A percentile compares a stretch with the other conserved stretches of the same genome.
Evolutionary conservation across 2,113 vertebrate genomes (phyloP).

Genomic region (Piprites chloris): DNA sequence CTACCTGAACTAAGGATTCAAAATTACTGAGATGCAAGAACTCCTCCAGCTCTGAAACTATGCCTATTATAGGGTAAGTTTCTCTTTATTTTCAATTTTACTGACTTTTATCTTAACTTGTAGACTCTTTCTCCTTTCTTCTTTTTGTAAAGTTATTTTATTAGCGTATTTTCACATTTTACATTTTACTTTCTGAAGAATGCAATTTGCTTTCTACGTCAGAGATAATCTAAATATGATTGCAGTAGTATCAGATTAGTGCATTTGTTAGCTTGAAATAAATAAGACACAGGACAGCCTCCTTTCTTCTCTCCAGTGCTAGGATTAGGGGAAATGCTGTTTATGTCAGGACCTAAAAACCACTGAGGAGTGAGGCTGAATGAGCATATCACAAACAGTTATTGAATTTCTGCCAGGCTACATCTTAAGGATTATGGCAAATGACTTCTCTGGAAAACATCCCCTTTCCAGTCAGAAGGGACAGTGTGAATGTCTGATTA

Average conservation of each 20-base stretch:
- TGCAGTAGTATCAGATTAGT: conserved; percentile 24
- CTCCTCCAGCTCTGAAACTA: conserved; percentile 49
- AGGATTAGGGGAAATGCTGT: conserved; percentile 58
- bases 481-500: conserved; percentile 64
- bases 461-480: conserved; percentile 55
- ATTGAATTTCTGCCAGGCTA: conserved; percentile 77
- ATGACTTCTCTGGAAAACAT: conserved; percentile 70
- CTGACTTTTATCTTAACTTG: background rate
- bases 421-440: conserved; percentile 67
- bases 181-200: conserved; percentile 53
- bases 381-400: conserved; percentile 70
- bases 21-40: conserved; percentile 45
- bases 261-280: conserved; percentile 47
- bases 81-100: conserved; percentile 21
- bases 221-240: conserved; percentile 11
- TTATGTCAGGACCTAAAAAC: conserved; percentile 61
- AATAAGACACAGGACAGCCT: conserved; percentile 21
- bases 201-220: background rate
- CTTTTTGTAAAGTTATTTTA: background rate
- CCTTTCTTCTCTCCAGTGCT: conserved; percentile 17
- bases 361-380: conserved; percentile 51
- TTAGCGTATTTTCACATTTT: conserved; percentile 7
- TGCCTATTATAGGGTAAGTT: conserved; percentile 73
- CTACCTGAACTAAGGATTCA: conserved; percentile 59
- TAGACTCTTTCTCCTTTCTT: background rate